Evolutionary conservation across 2,797 vertebrate species (phyloP).

Genomic region (Chloroceryle amazona): DNA sequence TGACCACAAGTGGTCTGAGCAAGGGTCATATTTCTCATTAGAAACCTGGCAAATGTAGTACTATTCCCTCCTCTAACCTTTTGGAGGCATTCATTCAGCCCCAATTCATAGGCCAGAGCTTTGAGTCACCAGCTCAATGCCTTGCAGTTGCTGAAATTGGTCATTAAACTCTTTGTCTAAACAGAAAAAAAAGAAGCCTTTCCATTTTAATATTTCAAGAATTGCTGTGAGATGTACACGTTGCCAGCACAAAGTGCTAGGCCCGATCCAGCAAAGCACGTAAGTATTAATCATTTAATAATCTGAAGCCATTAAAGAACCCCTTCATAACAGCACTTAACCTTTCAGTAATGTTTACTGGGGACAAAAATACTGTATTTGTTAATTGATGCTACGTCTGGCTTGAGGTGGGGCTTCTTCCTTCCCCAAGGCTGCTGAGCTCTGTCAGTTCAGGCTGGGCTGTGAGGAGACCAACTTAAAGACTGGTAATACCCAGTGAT

Average conservation of each 20-base stretch:
- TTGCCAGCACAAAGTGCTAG: slow-evolving; percentile 32
- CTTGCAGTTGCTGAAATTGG: neutral
- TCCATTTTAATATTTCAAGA: slow-evolving; percentile 17
- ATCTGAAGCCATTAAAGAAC: slow-evolving; percentile 28
- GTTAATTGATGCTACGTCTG: slow-evolving; percentile 14
- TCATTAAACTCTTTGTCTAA: slow-evolving; percentile 32
- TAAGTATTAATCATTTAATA: slow-evolving; percentile 65
- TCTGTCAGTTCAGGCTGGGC: neutral
- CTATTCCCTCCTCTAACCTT: slow-evolving; percentile 21
- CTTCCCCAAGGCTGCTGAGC: neutral
- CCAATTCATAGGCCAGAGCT: slow-evolving; percentile 13
- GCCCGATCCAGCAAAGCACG: slow-evolving; percentile 8
- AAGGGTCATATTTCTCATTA: slow-evolving; percentile 62
- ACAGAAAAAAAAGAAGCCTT: neutral
- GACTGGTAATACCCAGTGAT: neutral
- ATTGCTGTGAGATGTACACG: neutral
- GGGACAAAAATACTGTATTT: slow-evolving; percentile 19
- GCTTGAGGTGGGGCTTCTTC: slow-evolving; percentile 5
- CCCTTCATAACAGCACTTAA: slow-evolving; percentile 47
- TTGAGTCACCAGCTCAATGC: slow-evolving; percentile 24
- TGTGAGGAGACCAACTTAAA: neutral
- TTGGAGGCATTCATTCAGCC: slow-evolving; percentile 47
- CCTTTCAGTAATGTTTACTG: slow-evolving; percentile 42
- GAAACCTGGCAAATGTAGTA: slow-evolving; percentile 50
- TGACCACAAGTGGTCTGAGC: slow-evolving; percentile 51